Evolutionary conservation across 37 sponge, comb jelly and placozoan species (phyloP), one percentile per base, ranked within the genome.

Genomic region (Ianthella basta): DNA sequence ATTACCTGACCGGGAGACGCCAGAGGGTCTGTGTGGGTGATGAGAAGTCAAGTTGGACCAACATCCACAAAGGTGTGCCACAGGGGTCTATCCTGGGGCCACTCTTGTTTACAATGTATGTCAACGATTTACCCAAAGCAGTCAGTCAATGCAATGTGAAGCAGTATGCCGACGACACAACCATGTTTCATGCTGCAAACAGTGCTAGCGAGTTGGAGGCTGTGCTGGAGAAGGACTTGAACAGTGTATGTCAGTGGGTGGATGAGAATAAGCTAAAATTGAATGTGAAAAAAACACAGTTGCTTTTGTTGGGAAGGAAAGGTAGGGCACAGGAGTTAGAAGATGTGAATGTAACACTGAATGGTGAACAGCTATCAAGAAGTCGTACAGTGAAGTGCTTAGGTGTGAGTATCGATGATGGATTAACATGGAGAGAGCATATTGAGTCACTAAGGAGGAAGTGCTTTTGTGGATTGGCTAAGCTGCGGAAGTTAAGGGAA

Each of bases 81-180:
- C 87, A 82, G 37, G 82, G 82, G 0, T 80, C 81, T 0, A 68
- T 87, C 25, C 38, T 87, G 53, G 87, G 87, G 23, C 87, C 87
- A 50, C 82, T 87, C 0, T 39, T 87, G 0, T 87, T 87, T 55
- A 24, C 24, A 25, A 56, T 87, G 27, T 87, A 73, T 70, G 73
- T 70, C 12, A 87, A 87, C 56, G 74, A 87, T 81, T 36, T 87
- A 30, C 87, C 75, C 4, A 29, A 12, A 25, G 54, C 55, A 14
- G 56, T 87, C 5, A n/a, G 18, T 0, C 21, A 55, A 2, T 53
- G 70, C 55, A 0, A 40, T 56, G 32, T 68, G 23, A 44, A 56
- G 33, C 50, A 56, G 82, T 87, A 68, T 87, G 82, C 82, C 1
- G 87, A 87, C 57, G 87, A 87, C 44, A 81, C 72, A 1, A 81